Base-by-base conservation (phyloP, 2,113 vertebrate genomes). In the Odocoileus hemionus region DNA sequence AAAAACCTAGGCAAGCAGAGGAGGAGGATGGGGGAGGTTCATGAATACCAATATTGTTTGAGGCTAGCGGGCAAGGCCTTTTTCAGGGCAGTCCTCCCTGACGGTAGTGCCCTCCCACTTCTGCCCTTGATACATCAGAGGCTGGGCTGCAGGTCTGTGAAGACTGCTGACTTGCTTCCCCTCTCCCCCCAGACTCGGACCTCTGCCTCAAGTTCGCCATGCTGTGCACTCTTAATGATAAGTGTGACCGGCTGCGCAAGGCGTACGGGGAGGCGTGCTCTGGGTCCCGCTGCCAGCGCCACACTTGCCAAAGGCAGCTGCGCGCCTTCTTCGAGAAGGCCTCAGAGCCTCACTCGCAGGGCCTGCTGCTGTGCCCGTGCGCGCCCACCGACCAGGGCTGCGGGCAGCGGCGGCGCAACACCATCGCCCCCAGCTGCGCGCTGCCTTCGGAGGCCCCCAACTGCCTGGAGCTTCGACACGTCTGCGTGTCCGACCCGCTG, bases 301-400 rank as follows among this genome's bases (percentile, higher is more conserved):
- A 98, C 13, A 99, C 98, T 93, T 99, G 99, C 98, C 99, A 99
- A 79, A 98, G 97, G 95, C 99, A 99, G n/a, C 99, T 99, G 83
- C 99, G 99, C 6, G 97, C 99, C 89, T 99, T 99, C 98, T 99
- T 99, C 17, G 99, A 99, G 98, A 99, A 99, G 21, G 99, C 99
- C 11, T 99, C 99, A 0, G 98, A 98, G 50, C 99, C 99, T 94
- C 99, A 99, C 93, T 99, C 99, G 6, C 99, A 99, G 82, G 99
- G 99, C n/a, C 98, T 99, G 94, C 99, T 99, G 19, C 99, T 99
- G 98, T 99, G 99, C 97, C 99, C 99, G 0, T 99, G 99, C 33
- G 86, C 74, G 0, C 93, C 94, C 1, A 98, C 99, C 0, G 99
- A 99, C 98, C 99, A 98, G 5, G 95, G 99, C 16, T 99, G 99